These are phyloP conservation scores for Latrodectus hesperus DNA, from an alignment of 2,888 invertebrate genomes.

Conservation along the genomic window DNA sequence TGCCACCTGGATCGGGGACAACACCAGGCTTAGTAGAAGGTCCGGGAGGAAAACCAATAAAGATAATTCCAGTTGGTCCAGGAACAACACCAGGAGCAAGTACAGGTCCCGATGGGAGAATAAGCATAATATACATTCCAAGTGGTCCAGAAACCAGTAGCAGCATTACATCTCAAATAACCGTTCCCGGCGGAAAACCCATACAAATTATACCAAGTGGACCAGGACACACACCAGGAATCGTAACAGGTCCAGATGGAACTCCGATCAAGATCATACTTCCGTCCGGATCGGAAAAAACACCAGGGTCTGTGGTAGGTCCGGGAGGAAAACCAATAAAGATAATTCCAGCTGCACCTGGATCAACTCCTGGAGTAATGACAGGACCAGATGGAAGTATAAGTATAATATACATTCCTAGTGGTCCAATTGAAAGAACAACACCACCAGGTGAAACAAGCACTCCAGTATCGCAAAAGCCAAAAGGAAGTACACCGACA, in stretches of 20 bases:
- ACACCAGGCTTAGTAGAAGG: background rate
- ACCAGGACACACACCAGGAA: background rate
- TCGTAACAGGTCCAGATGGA: conserved; percentile 4
- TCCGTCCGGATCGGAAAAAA: conserved; percentile 3
- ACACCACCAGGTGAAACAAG: background rate
- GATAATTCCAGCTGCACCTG: background rate
- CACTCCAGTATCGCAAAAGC: background rate
- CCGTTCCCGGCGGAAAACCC: background rate
- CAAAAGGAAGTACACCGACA: background rate
- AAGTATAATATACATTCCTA: background rate
- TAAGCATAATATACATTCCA: background rate
- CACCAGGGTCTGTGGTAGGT: background rate
- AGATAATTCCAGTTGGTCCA: background rate
- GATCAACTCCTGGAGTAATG: conserved; percentile 1
- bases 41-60: background rate
- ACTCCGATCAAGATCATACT: background rate
- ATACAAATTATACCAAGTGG: conserved; percentile 10
- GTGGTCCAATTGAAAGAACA: background rate
- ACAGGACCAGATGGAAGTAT: conserved; percentile 4
- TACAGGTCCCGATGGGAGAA: background rate
- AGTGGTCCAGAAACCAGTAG: no score
- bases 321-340: conserved; percentile 1
- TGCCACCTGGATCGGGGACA: background rate
- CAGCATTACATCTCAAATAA: background rate
- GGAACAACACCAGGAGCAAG: background rate